Evolutionary conservation across 2,797 vertebrate species (phyloP), one percentile per base, ranked within the genome.

Genomic region (Scolopax rusticola): DNA sequence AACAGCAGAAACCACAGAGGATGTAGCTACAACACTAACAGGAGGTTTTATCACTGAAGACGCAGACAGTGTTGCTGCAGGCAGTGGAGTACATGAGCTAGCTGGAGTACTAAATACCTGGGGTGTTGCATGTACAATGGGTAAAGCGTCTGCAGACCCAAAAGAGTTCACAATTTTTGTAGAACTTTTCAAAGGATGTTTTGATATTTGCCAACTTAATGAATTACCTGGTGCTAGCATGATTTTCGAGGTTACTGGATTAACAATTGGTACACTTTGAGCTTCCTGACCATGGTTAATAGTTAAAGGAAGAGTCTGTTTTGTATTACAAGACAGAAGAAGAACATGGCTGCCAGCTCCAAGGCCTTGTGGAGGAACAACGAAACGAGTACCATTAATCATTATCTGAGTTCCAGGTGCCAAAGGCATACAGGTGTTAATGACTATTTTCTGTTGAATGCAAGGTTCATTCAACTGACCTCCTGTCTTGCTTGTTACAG

Each of bases 331-430:
- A 64, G 99, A 98, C 85, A 99, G 98, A 83, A 99, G 97, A 60
- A 99, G 98, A 95, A 99, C 98, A 45, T 99, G 99, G 95, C 98
- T 99, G 87, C 99, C 99, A 97, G 98, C 98, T 92, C 98, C 98
- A 97, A 99, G 98, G 96, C 99, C 99, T 98, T 99, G 99, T 48
- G 99, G 97, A 83, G 99, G 99, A 95, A 99, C 99, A 94, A 99
- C 98, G 97, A 99, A 99, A 70, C 98, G 96, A 77, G 98, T 97
- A 95, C 99, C 99, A 91, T 99, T 99, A 95, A 99, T 98, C 93
- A 99, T 97, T 74, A 99, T 99, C 88, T 99, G 99, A 86, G 99
- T 99, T 92, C 99, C 99, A 95, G 99, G 99, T 90, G 98, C 98
- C 84, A 99, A 98, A 78, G 99, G 98, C 8, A 98, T 98, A 93